These are phyloP conservation scores for Scaptomyza caliginosa DNA, from an alignment of 2,888 invertebrate species.

Conservation along the genomic window DNA sequence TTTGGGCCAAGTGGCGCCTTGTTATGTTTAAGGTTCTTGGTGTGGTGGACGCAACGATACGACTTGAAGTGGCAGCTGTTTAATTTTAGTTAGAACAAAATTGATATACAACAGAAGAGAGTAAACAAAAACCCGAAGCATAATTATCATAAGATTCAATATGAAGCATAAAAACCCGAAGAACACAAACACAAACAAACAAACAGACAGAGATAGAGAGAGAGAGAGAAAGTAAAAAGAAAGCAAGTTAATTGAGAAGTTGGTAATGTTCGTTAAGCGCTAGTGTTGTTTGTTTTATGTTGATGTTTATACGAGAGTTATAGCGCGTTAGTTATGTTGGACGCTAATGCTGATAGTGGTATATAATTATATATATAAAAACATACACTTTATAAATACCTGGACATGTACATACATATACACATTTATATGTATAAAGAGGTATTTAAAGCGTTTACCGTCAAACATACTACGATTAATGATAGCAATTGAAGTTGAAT, in stretches of 20 bases:
- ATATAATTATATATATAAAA: conserved; percentile 41
- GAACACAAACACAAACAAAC: background rate
- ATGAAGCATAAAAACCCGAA: conserved; percentile 13
- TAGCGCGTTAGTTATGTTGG: conserved; percentile 76
- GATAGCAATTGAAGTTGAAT: conserved; percentile 50
- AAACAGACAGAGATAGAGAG: background rate
- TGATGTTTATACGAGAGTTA: conserved; percentile 76
- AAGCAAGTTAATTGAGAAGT: background rate
- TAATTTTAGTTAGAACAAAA: conserved; percentile 77
- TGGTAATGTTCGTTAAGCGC: conserved; percentile 65
- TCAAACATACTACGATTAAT: conserved; percentile 35
- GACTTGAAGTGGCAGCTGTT: conserved; percentile 62
- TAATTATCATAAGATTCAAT: conserved; percentile 37
- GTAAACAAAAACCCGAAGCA: conserved; percentile 26
- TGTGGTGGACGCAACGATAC: conserved; percentile 16
- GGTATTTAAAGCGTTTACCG: conserved; percentile 38
- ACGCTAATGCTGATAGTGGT: conserved; percentile 62
- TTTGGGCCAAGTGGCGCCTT: background rate
- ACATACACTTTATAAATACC: no score
- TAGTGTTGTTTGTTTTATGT: conserved; percentile 77
- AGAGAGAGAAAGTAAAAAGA: background rate
- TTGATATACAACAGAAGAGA: conserved; percentile 44
- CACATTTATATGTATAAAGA: no score
- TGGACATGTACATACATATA: conserved; percentile 14
- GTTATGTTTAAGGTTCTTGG: conserved; percentile 13